These are phyloP conservation scores for Chloroceryle aenea DNA, from an alignment of 2,113 vertebrate genomes.

Conservation along the genomic window DNA sequence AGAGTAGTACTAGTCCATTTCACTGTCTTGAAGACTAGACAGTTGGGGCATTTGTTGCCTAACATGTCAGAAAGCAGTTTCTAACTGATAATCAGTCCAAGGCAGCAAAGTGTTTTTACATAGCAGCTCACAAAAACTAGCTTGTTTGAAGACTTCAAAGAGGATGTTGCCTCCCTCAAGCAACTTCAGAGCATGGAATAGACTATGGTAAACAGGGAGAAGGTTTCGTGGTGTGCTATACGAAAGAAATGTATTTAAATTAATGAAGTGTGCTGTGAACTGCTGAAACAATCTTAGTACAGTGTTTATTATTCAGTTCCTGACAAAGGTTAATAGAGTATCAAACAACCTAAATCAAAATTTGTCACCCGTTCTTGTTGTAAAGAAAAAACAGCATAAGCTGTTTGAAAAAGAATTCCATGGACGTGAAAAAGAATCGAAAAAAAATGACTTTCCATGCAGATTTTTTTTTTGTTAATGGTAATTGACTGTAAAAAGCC, in stretches of 20 bases:
- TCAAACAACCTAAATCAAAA: background rate
- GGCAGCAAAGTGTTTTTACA: background rate
- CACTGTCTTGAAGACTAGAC: background rate
- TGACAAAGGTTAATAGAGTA: background rate
- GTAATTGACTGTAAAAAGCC: background rate
- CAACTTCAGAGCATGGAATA: background rate
- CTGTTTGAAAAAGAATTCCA: background rate
- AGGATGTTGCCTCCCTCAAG: background rate
- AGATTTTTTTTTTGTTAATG: background rate
- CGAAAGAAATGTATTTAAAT: background rate
- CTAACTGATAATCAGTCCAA: background rate
- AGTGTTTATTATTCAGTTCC: background rate
- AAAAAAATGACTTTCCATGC: rapidly evolving
- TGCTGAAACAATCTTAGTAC: background rate
- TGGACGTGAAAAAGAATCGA: background rate
- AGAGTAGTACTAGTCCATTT: background rate
- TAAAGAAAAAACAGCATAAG: background rate
- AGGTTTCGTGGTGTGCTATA: background rate
- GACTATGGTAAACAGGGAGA: background rate
- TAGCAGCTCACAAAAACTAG: background rate
- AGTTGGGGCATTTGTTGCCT: background rate
- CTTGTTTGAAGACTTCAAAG: background rate
- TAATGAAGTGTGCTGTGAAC: background rate
- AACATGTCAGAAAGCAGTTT: background rate
- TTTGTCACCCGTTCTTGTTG: background rate